Evolutionary conservation across 2,797 vertebrate species (phyloP).

Genomic region (Distichodus sexfasciatus): DNA sequence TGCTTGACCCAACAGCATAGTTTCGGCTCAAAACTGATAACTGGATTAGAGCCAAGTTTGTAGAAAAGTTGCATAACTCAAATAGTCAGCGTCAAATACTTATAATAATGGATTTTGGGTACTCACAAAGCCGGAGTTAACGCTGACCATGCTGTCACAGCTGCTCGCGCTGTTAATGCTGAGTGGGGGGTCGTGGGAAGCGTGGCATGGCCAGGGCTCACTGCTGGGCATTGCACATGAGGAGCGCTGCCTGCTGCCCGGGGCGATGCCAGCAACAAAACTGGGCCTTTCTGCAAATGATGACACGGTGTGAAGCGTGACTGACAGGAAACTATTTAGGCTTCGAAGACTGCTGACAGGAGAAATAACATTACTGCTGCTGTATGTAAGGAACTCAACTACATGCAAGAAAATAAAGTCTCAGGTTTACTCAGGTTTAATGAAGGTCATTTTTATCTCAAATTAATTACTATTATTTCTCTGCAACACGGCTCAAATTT

Average conservation of each 20-base stretch:
- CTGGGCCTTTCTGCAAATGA: slow-evolving; percentile 4
- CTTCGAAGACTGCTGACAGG: too few relatives aligned
- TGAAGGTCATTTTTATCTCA: too few relatives aligned
- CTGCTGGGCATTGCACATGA: slow-evolving; percentile 80
- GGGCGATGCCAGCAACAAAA: slow-evolving; percentile 16
- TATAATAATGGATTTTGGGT: background rate
- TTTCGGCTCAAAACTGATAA: too few relatives aligned
- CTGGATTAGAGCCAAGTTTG: background rate
- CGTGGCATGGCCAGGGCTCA: slow-evolving; percentile 75
- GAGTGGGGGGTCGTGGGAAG: slow-evolving; percentile 71
- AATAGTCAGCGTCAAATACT: background rate
- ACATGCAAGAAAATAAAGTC: too few relatives aligned
- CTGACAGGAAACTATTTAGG: background rate
- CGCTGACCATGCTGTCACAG: slow-evolving; percentile 85
- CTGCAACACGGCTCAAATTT: too few relatives aligned
- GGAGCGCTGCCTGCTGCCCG: slow-evolving; percentile 26
- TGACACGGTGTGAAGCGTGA: background rate
- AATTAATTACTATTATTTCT: too few relatives aligned
- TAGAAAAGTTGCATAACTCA: background rate
- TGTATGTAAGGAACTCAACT: too few relatives aligned
- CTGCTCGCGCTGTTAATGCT: slow-evolving; percentile 77
- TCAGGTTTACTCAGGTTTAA: too few relatives aligned
- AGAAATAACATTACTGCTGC: too few relatives aligned
- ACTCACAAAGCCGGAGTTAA: slow-evolving; percentile 77
- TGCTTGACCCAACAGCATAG: too few relatives aligned